Percentiles rank a stretch among this genome's conserved stretches.
phyloP scores from a whole-genome alignment of 2,888 invertebrate genomes.

The Eretmocerus hayati region DNA sequence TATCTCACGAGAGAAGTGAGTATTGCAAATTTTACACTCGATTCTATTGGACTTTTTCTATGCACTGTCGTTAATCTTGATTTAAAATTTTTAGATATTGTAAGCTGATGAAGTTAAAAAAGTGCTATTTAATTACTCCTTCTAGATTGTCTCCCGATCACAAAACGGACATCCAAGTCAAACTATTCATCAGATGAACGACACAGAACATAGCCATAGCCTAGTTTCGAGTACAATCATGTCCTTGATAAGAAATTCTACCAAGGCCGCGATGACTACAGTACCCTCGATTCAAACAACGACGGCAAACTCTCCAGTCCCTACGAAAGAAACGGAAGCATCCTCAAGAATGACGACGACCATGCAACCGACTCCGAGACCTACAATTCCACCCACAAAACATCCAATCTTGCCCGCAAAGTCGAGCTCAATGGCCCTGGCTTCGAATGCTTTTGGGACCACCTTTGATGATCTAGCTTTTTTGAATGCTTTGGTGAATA shows the following conservation, averaged over 20 bases:
- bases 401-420: constrained; percentile 14
- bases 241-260: constrained; percentile 27
- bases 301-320: constrained; percentile 13
- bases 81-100: no score
- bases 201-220: no score
- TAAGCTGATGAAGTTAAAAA: no score
- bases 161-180: no score
- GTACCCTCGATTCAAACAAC: constrained; percentile 19
- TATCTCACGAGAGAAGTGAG: no score
- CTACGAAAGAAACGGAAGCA: constrained; percentile 5
- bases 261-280: constrained; percentile 23
- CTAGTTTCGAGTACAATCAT: constrained; percentile 30
- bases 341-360: constrained; percentile 5
- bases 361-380: constrained; percentile 4
- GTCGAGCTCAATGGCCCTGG: constrained; percentile 12
- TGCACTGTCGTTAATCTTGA: no score
- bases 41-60: no score
- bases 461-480: constrained; percentile 54
- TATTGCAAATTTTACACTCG: no score
- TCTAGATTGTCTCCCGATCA: no score
- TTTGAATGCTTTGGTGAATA: constrained; percentile 57
- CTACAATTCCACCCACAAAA: constrained; percentile 23
- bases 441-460: constrained; percentile 38
- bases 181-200: no score
- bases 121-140: no score